phyloP scores from a whole-genome alignment of 2,113 vertebrate species.

The Indri indri region DNA sequence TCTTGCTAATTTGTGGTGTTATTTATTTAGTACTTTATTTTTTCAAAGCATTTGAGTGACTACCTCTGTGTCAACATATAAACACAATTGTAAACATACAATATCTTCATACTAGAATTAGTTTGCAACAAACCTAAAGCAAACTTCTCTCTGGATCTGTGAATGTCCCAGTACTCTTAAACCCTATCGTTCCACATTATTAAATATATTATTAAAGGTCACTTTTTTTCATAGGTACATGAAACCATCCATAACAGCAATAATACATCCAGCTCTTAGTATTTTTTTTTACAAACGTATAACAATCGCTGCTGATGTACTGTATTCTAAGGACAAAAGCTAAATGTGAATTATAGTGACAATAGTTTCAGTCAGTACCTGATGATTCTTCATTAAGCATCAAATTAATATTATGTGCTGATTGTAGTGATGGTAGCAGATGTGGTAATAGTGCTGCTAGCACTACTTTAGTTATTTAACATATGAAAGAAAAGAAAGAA shows the following conservation, averaged over 20 bases:
- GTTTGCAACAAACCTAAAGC: neutral
- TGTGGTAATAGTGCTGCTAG: neutral
- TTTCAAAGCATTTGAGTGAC: neutral
- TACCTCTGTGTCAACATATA: neutral
- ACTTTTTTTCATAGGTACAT: neutral
- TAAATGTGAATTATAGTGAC: neutral
- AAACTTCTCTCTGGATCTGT: neutral
- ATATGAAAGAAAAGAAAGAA: neutral
- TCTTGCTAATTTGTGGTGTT: neutral
- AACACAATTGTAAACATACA: neutral
- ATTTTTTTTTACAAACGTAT: neutral
- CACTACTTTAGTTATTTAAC: neutral
- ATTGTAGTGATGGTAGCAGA: neutral
- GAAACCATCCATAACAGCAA: neutral
- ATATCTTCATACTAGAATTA: neutral
- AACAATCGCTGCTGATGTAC: neutral
- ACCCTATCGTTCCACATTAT: neutral
- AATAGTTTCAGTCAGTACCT: neutral
- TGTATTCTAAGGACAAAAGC: neutral
- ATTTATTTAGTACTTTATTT: conserved; percentile 9
- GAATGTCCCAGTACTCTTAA: neutral
- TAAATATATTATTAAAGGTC: neutral
- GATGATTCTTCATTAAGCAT: neutral
- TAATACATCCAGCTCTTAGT: neutral
- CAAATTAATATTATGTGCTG: neutral